These are phyloP conservation scores for Meta bourneti DNA, from an alignment of 2,888 invertebrate genomes.

Conservation along the genomic window DNA sequence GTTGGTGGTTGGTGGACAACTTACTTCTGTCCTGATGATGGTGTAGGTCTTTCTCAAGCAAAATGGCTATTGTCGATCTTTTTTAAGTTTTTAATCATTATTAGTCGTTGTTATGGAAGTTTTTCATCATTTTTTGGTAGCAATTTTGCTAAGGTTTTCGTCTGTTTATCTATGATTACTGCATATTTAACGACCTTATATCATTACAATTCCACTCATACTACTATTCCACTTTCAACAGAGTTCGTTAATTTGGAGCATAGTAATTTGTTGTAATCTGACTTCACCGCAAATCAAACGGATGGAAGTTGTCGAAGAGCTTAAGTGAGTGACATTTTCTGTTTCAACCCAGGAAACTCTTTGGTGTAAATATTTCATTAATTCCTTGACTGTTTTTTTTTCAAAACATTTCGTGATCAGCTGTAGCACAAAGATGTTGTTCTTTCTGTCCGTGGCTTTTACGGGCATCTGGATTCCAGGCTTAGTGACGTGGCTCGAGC, in stretches of 20 bases:
- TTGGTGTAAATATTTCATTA: not conserved
- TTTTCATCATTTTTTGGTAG: too few species aligned
- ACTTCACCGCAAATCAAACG: conserved; percentile 73
- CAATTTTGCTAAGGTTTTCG: too few species aligned
- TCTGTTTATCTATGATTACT: too few species aligned
- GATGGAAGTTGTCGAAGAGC: conserved; percentile 73
- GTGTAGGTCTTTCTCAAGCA: too few species aligned
- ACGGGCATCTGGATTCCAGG: conserved; percentile 71
- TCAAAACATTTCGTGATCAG: conserved; percentile 20
- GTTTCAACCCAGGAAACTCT: not conserved
- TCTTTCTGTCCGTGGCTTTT: conserved; percentile 55
- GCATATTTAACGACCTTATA: too few species aligned
- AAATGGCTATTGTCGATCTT: too few species aligned
- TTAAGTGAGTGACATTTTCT: conserved; percentile 57
- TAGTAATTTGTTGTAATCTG: conserved; percentile 71
- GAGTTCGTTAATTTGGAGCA: conserved; percentile 66
- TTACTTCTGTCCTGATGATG: too few species aligned
- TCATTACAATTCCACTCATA: too few species aligned
- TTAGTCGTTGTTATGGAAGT: too few species aligned
- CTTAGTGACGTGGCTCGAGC: conserved; percentile 61
- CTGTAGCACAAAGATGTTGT: conserved; percentile 72
- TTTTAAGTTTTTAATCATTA: too few species aligned
- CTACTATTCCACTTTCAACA: not conserved
- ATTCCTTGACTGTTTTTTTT: not conserved
- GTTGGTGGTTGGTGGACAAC: too few species aligned